Base-by-base conservation (phyloP, 2,797 vertebrate species). In the Nannoperca obscura region DNA sequence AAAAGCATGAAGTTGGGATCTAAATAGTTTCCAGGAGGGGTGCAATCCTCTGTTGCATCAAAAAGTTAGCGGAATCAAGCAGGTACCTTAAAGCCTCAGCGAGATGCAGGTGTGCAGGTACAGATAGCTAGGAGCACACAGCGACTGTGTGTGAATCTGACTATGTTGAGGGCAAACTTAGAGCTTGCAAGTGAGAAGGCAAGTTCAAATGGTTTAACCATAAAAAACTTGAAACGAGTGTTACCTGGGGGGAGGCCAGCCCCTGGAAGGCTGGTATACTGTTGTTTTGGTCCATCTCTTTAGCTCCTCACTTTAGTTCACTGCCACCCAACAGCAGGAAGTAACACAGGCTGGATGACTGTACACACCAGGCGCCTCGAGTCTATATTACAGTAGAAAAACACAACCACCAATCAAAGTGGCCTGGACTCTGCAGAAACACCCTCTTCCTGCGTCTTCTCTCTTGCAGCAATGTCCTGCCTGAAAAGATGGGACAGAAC, bases 281-380 rank as follows among this genome's bases (percentile, higher is more conserved):
- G 95, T 96, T 99, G 94, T 98, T 99, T 94, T 99, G 98, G 94
- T 99, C 98, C 98, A 99, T 99, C 5, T 82, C 40, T 76, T 67
- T 11, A 63, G 59, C 11, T 67, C 66, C 47, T 84, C 71, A 20
- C 53, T 49, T 84, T 81, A 78, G 36, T 73, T 87, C 87, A 82
- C 88, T 85, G 86, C 84, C 85, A 86, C 81, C 64, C 7, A 73
- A 20, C 32, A 83, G 70, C 80, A 85, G 86, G 57, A 84, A 78
- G 54, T 32, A 71, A 70, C 78, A 55, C 76, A 27, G 30, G 20
- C 27, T 5, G 7, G 47, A 42, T 13, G 53, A 32, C 15, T 69
- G 42, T 1, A 40, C 36, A 52, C 78, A 59, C 58, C 55, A 55
- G 64, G 20, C n/a, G 20, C 22, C 47, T 62, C 42, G 7, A 3